Evolutionary conservation across 2,113 vertebrate genomes (phyloP), one percentile per base, ranked within the genome.

Genomic region (Xenopus borealis): DNA sequence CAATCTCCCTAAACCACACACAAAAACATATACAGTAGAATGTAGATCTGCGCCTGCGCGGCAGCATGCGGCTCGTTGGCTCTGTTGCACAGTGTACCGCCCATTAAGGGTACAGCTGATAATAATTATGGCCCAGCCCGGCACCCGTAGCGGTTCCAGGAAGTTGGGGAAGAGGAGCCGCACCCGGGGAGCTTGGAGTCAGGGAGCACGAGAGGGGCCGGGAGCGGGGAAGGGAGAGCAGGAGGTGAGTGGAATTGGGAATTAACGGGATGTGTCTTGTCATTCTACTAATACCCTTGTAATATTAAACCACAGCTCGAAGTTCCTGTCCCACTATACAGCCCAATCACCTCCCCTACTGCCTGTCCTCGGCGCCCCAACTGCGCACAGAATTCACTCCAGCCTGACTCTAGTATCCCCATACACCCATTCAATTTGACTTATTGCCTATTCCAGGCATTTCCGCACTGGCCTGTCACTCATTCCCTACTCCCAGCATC

Each of bases 151-250:
- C 63, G 33, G 63, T 18, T 18, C 18, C 63, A 66, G 63, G 63
- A 66, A 66, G 63, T 3, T 11, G 10, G 63, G n/a, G 72, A 62
- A 58, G 65, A 44, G 65, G 45, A 23, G 58, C 72, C 72, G 57
- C 66, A n/a, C 66, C 72, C 57, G 72, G 16, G 20, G 46, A 57
- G 44, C 68, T 19, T 46, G 58, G 23, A 33, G 10, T 12, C 68
- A 16, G 45, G 58, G 23, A 33, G 10, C 10, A 62, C 27, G 14
- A 18, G 30, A 40, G 62, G n/a, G n/a, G 7, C 23, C 45, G 18
- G 62, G 71, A 50, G 47, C 47, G 47, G 14, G 6, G 33, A 40
- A 40, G 33, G 33, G 33, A 40, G 33, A 40, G 6, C 5, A 40
- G 33, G 33, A 40, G 33, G 33, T 40, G 33, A 40, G 33, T 40